Base-by-base conservation (phyloP, 2,888 invertebrate species). In the Acronicta leporina region DNA sequence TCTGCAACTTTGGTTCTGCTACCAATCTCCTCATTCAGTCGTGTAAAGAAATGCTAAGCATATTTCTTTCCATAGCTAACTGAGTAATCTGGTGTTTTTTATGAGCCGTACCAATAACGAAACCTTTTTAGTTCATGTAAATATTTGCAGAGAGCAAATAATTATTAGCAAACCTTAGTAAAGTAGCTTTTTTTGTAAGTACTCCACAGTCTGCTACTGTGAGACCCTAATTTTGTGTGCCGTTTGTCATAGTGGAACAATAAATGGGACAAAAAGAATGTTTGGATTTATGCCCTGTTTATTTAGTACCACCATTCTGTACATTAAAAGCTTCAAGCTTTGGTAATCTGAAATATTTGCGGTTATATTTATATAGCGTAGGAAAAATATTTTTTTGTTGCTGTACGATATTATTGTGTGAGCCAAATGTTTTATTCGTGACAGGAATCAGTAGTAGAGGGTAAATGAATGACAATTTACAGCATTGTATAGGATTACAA, bases 211-310 rank as follows among this genome's bases (percentile, higher is more conserved):
- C 42, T 67, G 52, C 54, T 50, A 50, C 49, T 58, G 41, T 25
- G 16, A 56, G 46, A 63, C 63, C n/a, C 1, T 38, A 38, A 35
- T 35, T n/a, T n/a, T 2, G 38, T n/a, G n/a, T 6, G 47, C 44
- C 59, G 58, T 71, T 66, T 65, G 61, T 75, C 73, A 75, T 57
- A 72, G 57, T 57, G 65, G 59, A 59, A 75, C 67, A 73, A 67
- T 73, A 67, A 73, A 60, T 48, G 42, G 70, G 46, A 68, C 63
- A 66, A 73, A 65, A 58, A 68, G 11, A 41, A 60, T 63, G 59
- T 73, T 65, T 20, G 30, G 68, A 71, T 73, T 66, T 66, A 68
- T 68, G 58, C 44, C 58, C 46, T 57, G 66, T 68, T 71, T 64
- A 51, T 63, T 60, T 57, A 67, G 53, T 61, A 41, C 50, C 45